These are phyloP conservation scores for Sitodiplosis mosellana DNA, from an alignment of 1,140 invertebrate genomes.

Conservation along the genomic window DNA sequence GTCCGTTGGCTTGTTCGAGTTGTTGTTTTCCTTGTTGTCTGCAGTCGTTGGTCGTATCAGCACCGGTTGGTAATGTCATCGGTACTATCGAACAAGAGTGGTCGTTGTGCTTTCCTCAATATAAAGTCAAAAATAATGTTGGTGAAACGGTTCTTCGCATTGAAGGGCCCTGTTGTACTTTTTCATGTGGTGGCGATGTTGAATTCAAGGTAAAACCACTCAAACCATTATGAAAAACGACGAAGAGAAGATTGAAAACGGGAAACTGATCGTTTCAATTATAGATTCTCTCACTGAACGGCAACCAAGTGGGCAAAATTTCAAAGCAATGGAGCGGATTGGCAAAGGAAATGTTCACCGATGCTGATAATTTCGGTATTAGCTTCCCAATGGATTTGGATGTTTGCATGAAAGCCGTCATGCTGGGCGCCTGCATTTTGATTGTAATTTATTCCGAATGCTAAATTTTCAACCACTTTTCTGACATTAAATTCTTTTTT, in stretches of 20 bases:
- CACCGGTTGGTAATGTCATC: slow-evolving; percentile 50
- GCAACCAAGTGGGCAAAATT: slow-evolving; percentile 49
- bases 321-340: slow-evolving; percentile 59
- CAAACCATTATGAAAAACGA: not conserved
- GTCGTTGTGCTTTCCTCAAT: slow-evolving; percentile 59
- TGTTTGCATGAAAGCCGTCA: slow-evolving; percentile 60
- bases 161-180: slow-evolving; percentile 68
- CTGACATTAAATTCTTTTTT: too few species aligned
- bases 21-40: slow-evolving; percentile 74
- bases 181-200: slow-evolving; percentile 53
- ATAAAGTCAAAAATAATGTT: slow-evolving; percentile 54
- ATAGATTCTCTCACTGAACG: slow-evolving; percentile 42
- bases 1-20: slow-evolving; percentile 54
- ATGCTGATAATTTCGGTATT: slow-evolving; percentile 61
- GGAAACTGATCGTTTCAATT: not conserved
- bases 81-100: slow-evolving; percentile 72
- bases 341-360: slow-evolving; percentile 48
- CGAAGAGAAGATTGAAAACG: too few species aligned
- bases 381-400: slow-evolving; percentile 63
- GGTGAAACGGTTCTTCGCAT: slow-evolving; percentile 63
- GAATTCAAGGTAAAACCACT: slow-evolving; percentile 38
- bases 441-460: slow-evolving; percentile 34
- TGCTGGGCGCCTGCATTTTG: slow-evolving; percentile 54
- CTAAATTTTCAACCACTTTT: too few species aligned
- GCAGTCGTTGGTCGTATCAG: slow-evolving; percentile 59